Evolutionary conservation across 2,797 vertebrate species (phyloP).

Genomic region (Glyptemys insculpta): DNA sequence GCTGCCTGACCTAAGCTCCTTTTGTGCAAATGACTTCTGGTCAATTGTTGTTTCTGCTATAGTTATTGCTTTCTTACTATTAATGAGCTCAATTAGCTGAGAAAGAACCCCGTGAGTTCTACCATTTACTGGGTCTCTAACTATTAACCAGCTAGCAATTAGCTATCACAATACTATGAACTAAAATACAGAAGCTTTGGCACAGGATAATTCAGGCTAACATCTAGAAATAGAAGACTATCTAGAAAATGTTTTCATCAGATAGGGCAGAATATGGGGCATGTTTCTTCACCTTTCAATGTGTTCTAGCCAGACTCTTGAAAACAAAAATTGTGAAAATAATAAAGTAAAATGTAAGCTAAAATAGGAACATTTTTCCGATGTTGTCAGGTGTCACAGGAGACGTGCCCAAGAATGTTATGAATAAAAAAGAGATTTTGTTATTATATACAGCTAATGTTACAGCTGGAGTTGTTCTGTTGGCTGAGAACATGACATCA

Average conservation of each 20-base stretch:
- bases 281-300: background rate
- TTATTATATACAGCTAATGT: background rate
- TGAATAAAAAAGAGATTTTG: background rate
- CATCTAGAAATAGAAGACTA: background rate
- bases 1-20: background rate
- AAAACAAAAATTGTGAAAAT: background rate
- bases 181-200: background rate
- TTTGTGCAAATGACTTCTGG: rapidly evolving
- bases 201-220: background rate
- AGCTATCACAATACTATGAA: background rate
- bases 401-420: background rate
- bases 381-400: background rate
- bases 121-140: background rate
- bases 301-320: background rate
- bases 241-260: background rate
- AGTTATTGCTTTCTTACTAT: background rate
- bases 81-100: background rate
- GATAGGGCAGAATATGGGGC: background rate
- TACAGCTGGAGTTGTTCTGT: background rate
- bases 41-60: background rate
- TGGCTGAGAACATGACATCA: slow-evolving; percentile 18
- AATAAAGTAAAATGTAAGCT: background rate
- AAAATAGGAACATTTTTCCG: slow-evolving; percentile 19
- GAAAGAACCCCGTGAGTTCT: background rate
- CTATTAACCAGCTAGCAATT: background rate